Evolutionary conservation across 2,888 invertebrate genomes (phyloP).

Genomic region (Smittia aterrima): DNA sequence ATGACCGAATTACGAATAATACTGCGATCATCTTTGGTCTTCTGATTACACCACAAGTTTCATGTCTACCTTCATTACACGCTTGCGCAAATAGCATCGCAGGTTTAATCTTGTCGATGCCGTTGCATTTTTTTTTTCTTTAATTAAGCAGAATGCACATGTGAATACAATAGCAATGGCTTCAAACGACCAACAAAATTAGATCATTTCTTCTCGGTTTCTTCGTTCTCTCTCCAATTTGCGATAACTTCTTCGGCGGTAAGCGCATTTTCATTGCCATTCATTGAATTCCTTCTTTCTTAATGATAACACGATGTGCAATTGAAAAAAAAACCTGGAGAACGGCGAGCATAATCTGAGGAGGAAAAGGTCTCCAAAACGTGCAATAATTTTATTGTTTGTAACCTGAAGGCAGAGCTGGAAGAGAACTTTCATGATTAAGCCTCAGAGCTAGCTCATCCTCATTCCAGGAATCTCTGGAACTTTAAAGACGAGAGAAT

Average conservation of each 20-base stretch:
- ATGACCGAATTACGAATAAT: neutral
- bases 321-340: no score
- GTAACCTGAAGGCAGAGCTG: neutral
- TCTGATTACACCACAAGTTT: conserved; percentile 12
- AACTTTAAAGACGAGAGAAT: neutral
- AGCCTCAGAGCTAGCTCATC: no score
- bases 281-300: conserved; percentile 25
- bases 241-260: conserved; percentile 22
- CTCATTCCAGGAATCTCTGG: neutral
- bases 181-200: conserved; percentile 15
- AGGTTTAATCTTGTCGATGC: neutral
- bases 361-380: neutral
- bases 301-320: conserved; percentile 30
- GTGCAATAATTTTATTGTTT: conserved; percentile 21
- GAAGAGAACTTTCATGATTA: no score
- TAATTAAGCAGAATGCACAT: conserved; percentile 23
- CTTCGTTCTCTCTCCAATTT: conserved; percentile 11
- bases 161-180: neutral
- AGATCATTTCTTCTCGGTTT: conserved; percentile 17
- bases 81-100: neutral
- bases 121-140: conserved; percentile 19
- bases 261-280: neutral
- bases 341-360: neutral
- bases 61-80: conserved; percentile 14
- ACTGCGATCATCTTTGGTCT: neutral